A percentile compares a stretch with the other conserved stretches of the same genome.
These are phyloP conservation scores for Neodiprion fabricii DNA, from an alignment of 1,140 invertebrate genomes.

Conservation along the genomic window DNA sequence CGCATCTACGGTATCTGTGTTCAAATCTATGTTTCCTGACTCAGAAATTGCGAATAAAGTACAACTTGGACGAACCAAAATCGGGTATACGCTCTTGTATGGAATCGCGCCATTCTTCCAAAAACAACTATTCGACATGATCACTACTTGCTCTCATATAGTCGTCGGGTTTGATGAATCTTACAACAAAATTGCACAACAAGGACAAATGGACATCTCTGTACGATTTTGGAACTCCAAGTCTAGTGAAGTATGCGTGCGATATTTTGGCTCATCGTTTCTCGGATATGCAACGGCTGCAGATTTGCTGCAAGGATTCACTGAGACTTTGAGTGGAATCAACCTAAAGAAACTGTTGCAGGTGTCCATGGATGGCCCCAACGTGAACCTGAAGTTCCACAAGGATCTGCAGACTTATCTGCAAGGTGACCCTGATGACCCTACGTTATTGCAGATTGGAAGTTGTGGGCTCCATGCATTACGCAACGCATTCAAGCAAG, in stretches of 20 bases:
- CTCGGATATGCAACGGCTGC: slow-evolving; percentile 12
- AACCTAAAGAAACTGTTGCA: slow-evolving; percentile 19
- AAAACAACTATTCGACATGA: slow-evolving; percentile 22
- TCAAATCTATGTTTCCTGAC: slow-evolving; percentile 25
- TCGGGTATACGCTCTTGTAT: slow-evolving; percentile 29
- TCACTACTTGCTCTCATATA: slow-evolving; percentile 23
- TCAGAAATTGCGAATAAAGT: slow-evolving; percentile 29
- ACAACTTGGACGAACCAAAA: slow-evolving; percentile 30
- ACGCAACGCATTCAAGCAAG: slow-evolving; percentile 31
- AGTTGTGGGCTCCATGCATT: slow-evolving; percentile 31
- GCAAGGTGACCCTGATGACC: slow-evolving; percentile 20
- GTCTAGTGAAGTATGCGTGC: slow-evolving; percentile 21
- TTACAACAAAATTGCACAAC: slow-evolving; percentile 27
- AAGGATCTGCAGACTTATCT: slow-evolving; percentile 11
- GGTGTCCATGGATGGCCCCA: slow-evolving; percentile 23
- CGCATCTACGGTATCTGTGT: slow-evolving; percentile 16
- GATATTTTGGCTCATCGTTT: slow-evolving; percentile 28
- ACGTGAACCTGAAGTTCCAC: slow-evolving; percentile 21
- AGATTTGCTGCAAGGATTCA: slow-evolving; percentile 23
- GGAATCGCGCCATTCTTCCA: slow-evolving; percentile 31
- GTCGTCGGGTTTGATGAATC: slow-evolving; percentile 36
- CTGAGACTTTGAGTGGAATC: slow-evolving; percentile 7
- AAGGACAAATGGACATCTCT: slow-evolving; percentile 27
- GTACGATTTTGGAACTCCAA: slow-evolving; percentile 25
- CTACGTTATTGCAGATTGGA: slow-evolving; percentile 24